Conservation (phyloP, 2,888 invertebrate species). For the Chouioia cunea region DNA sequence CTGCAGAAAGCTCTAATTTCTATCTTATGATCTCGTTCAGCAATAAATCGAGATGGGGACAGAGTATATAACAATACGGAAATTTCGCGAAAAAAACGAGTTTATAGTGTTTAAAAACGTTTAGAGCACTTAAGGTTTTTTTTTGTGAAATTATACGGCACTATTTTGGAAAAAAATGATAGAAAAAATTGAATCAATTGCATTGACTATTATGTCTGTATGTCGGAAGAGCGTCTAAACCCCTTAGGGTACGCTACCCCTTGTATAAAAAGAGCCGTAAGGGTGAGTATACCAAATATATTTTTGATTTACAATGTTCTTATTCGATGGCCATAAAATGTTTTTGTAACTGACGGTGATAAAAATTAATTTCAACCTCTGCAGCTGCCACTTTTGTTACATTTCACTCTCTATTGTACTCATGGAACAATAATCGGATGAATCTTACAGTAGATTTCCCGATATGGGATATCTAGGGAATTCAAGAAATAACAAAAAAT, state of each 20-base stretch:
- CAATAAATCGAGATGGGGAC: conserved; percentile 20
- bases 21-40: conserved; percentile 30
- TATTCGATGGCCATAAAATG: conserved; percentile 12
- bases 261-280: conserved; percentile 18
- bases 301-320: conserved; percentile 27
- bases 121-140: conserved; percentile 13
- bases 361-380: neutral
- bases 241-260: conserved; percentile 33
- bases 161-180: conserved; percentile 11
- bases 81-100: conserved; percentile 29
- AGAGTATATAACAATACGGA: conserved; percentile 19
- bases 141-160: conserved; percentile 25
- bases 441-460: too few species aligned
- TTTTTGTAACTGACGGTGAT: conserved; percentile 1
- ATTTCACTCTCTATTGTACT: too few species aligned
- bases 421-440: too few species aligned
- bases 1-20: conserved; percentile 36
- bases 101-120: conserved; percentile 24
- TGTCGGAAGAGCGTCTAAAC: conserved; percentile 22
- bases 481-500: neutral
- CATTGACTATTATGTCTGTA: conserved; percentile 2
- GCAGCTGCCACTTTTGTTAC: too few species aligned
- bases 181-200: conserved; percentile 16
- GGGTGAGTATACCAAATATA: conserved; percentile 1
- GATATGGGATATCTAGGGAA: too few species aligned